Conservation (phyloP, 2,797 vertebrate genomes). For the Natrix natrix region DNA sequence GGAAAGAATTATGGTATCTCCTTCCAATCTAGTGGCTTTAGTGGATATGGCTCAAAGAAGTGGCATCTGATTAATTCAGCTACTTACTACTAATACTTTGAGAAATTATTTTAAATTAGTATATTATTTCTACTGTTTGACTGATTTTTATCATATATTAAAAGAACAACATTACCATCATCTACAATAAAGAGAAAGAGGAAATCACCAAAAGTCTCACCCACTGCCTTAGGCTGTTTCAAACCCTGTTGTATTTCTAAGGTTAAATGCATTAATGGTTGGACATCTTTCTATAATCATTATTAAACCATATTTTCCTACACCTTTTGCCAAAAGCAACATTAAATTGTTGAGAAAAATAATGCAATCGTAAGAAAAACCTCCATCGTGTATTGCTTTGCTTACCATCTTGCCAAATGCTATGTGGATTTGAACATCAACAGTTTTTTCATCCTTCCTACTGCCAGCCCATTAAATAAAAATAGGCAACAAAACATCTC, state of each 20-base stretch:
- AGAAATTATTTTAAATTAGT: neutral
- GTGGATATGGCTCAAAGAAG: neutral
- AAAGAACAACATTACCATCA: neutral
- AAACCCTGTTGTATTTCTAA: neutral
- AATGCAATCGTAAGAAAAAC: neutral
- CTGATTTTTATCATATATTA: neutral
- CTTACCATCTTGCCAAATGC: neutral
- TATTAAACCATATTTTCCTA: neutral
- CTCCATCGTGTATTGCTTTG: neutral
- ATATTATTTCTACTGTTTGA: neutral
- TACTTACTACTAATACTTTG: neutral
- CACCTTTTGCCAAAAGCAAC: neutral
- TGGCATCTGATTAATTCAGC: neutral
- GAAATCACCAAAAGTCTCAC: neutral
- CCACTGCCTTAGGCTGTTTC: neutral
- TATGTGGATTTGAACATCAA: neutral
- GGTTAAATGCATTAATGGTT: neutral
- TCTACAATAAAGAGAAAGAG: neutral
- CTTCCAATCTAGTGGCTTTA: neutral
- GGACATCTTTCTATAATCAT: neutral
- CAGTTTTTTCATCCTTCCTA: neutral
- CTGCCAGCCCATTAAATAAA: neutral
- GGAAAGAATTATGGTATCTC: neutral
- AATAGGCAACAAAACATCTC: neutral
- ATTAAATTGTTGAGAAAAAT: neutral